phyloP scores from a whole-genome alignment of 2,113 vertebrate genomes.

The Cottus gobio region DNA sequence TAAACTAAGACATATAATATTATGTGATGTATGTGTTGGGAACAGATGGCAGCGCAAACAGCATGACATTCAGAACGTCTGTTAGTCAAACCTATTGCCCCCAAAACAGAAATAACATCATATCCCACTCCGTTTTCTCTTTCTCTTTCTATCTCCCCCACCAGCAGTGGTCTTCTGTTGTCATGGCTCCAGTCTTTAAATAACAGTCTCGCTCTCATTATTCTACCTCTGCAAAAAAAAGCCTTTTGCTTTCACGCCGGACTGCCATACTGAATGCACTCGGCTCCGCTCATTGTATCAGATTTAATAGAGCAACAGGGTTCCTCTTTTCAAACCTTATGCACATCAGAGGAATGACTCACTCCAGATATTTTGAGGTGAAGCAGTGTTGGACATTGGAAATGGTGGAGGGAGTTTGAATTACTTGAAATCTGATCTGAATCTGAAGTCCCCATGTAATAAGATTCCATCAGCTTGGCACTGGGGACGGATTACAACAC shows the following conservation, averaged over 20 bases:
- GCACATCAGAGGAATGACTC: slow-evolving; percentile 38
- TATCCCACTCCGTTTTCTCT: slow-evolving; percentile 18
- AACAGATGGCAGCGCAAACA: background rate
- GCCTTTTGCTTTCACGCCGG: slow-evolving; percentile 56
- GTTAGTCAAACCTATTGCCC: slow-evolving; percentile 11
- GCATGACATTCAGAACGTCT: background rate
- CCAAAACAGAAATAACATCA: slow-evolving; percentile 16
- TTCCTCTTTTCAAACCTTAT: background rate
- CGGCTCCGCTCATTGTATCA: slow-evolving; percentile 39
- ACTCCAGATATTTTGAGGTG: slow-evolving; percentile 42
- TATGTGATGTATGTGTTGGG: background rate
- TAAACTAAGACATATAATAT: background rate
- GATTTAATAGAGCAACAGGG: slow-evolving; percentile 36
- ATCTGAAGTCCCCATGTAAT: slow-evolving; percentile 23
- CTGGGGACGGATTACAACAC: background rate
- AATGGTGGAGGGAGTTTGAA: background rate
- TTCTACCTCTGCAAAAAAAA: slow-evolving; percentile 60
- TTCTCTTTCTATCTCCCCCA: slow-evolving; percentile 34
- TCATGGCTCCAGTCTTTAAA: slow-evolving; percentile 80
- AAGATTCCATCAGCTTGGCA: slow-evolving; percentile 22
- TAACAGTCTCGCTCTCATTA: slow-evolving; percentile 71
- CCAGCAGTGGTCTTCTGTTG: slow-evolving; percentile 71
- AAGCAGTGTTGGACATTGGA: slow-evolving; percentile 14
- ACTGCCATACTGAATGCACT: slow-evolving; percentile 56
- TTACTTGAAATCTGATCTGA: slow-evolving; percentile 36